Evolutionary conservation across 1,140 invertebrate genomes (phyloP), one percentile per base, ranked within the genome.

Genomic region (Panulirus ornatus): DNA sequence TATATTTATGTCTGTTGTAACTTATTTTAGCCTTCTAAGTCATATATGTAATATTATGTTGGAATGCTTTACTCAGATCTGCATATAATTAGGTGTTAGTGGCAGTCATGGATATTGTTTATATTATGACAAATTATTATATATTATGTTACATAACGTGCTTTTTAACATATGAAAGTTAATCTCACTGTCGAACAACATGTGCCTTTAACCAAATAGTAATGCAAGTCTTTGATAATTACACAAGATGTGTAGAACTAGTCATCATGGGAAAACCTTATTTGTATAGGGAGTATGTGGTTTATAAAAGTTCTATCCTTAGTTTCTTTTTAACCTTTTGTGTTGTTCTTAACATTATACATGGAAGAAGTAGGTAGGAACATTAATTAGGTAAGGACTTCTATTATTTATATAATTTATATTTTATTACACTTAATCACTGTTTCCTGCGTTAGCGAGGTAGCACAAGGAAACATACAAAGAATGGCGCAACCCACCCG

Each of bases 191-290:
- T 38, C 40, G 36, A 44, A 79, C 34, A 36, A 81, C 30, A 27
- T 81, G 78, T 81, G 78, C 78, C 78, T 81, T 81, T 30, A 81
- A 81, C 16, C 51, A 81, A 36, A 58, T 27, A 81, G 36, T 58
- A 58, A 40, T 34, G 51, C n/a, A 58, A 22, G 30, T 22, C 5
- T 66, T 66, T 30, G 30, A 5, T 66, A 66, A 8, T 8, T 9
- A 66, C 2, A 79, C 1, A 44, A 47, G 54, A 38, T 27, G 58
- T 30, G 34, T 81, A 81, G 78, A 36, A 81, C 78, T 81, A 81
- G 78, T 81, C 78, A 81, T 36, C 14, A 16, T 19, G 70, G 27
- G n/a, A n/a, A n/a, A n/a, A n/a, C 58, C 58, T 6, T 6, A 6
- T 66, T 66, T 66, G 27, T 66, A 6, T 66, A 66, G 11, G n/a